Base-by-base conservation (phyloP, 1,140 invertebrate species). In the Drosophila seguyi region DNA sequence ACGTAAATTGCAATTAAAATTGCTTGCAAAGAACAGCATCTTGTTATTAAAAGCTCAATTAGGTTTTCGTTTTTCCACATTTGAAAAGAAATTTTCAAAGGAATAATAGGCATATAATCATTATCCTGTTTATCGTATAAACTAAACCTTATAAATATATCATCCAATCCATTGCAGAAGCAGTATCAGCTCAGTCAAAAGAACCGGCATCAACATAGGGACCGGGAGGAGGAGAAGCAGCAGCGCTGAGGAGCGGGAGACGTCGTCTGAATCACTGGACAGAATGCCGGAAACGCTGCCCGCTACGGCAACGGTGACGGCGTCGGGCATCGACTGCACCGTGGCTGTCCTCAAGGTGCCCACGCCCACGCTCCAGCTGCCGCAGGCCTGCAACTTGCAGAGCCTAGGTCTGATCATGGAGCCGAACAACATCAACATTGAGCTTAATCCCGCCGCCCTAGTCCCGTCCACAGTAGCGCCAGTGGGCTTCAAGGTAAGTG, bases 281-380 rank as follows among this genome's bases (percentile, higher is more conserved):
- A 81, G 47, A 29, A 90, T 90, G 85, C 85, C 85, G 62, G 85
- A 90, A 72, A 90, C 85, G 63, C 57, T 90, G 71, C 85, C 85
- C 57, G 85, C 85, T 3, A 81, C 81, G 67, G 85, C 85, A 18
- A 90, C 85, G 67, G 81, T 90, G 69, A 85, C 56, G 58, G 78
- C 85, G 74, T 85, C 86, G 75, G 75, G 77, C 78, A 66, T 90
- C 55, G 85, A 90, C 61, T 81, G 86, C 75, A 90, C 81, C 29
- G 85, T 90, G 65, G 85, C 85, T 47, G 78, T 90, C 63, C 86
- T 90, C 42, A 90, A 90, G 75, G 85, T 90, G 63, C 81, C 86
- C 45, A 63, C 85, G 55, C 85, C 85, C 48, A 90, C 78, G 20
- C 78, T 90, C 59, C 85, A 90, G 50, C 57, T 90, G 86, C 85